Evolutionary conservation across 1,140 invertebrate genomes (phyloP).

Genomic region (Bathynomus jamesi): DNA sequence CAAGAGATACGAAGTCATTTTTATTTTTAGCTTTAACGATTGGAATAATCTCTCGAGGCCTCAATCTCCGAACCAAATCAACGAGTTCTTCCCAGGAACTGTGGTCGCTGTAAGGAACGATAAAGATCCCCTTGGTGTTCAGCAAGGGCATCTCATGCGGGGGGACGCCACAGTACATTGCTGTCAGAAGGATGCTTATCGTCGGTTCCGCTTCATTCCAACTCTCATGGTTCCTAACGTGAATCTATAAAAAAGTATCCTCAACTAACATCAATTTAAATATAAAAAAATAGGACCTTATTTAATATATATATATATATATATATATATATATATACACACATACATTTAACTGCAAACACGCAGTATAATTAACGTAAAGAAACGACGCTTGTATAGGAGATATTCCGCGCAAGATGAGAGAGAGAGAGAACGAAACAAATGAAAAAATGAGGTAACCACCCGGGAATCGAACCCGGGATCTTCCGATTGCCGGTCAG

Average conservation of each 20-base stretch:
- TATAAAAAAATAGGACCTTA: background rate
- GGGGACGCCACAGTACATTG: background rate
- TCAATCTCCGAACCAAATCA: background rate
- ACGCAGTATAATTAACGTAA: too few relatives aligned
- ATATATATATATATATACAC: background rate
- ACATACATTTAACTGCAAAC: background rate
- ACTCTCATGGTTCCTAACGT: background rate
- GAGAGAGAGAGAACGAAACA: too few relatives aligned
- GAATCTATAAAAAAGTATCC: background rate
- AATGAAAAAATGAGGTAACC: too few relatives aligned
- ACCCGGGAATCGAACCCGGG: too few relatives aligned
- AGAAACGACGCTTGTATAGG: too few relatives aligned
- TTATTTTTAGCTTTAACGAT: background rate
- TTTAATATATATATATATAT: background rate
- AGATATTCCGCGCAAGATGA: background rate
- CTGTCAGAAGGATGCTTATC: background rate
- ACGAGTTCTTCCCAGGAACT: background rate
- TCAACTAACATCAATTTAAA: background rate
- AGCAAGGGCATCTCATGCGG: background rate
- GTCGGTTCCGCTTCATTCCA: background rate
- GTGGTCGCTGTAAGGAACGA: background rate
- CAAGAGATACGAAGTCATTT: background rate
- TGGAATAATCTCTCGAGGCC: background rate
- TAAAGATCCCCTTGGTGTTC: background rate
- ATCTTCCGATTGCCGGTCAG: too few relatives aligned